Evolutionary conservation across 2,113 vertebrate species (phyloP), one percentile per base, ranked within the genome.

Genomic region (Apistogramma diplotaenia): DNA sequence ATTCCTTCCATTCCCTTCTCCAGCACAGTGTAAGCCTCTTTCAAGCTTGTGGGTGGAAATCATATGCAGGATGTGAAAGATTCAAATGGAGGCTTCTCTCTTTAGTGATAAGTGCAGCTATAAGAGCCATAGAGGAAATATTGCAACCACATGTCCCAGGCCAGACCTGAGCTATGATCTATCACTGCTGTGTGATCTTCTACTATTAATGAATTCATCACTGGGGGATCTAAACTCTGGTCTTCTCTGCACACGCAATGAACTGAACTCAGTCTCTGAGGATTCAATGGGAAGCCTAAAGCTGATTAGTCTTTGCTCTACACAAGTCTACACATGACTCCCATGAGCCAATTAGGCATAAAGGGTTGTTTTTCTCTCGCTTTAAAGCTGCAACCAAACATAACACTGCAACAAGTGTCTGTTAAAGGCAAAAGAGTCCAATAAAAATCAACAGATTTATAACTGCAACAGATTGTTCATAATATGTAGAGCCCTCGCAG

Each of bases 111-210:
- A 62, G 21, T 21, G 59, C 58, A 81, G 59, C 23, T 59, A 49
- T 43, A 40, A 59, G 58, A 79, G 58, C 15, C 59, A 37, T 33
- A 37, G 53, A 60, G 56, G 72, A 59, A 27, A 62, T 75, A 55
- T 85, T 18, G 72, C 58, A 2, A 3, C 62, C 37, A 11, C 16
- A 19, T 43, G 65, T 79, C 72, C 65, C n/a, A 31, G 60, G n/a
- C 59, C 57, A 57, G 80, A 60, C 56, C 71, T 8, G 21, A 65
- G 58, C 73, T 35, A 31, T n/a, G 18, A 65, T 82, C 84, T 53
- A 70, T 86, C 86, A 77, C 76, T 4, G 43, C 19, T 8, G 82
- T 74, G 61, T 51, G 77, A 87, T 72, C 72, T 55, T 73, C 29
- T 65, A 4, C 27, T 2, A 33, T 46, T 74, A 82, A 78, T 85